Conservation (phyloP, 2,113 vertebrate species). For the Sylvilagus bachmani region DNA sequence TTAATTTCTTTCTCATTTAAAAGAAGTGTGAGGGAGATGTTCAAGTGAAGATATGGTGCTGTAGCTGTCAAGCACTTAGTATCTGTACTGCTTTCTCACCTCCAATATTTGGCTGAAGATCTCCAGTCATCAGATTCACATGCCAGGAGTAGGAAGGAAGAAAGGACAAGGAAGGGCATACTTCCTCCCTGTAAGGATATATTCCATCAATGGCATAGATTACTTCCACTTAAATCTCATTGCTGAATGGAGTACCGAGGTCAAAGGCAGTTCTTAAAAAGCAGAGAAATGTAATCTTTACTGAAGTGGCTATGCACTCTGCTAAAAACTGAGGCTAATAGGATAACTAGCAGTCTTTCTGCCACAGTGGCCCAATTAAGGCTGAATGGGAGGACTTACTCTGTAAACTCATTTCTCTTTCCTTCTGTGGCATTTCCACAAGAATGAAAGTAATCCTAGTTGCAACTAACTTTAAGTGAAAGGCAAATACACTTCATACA, state of each 20-base stretch:
- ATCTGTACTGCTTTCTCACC: not conserved
- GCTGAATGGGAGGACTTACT: not conserved
- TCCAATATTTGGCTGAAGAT: not conserved
- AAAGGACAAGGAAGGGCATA: not conserved
- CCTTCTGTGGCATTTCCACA: not conserved
- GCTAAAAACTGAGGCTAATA: not conserved
- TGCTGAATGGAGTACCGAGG: not conserved
- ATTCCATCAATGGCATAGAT: not conserved
- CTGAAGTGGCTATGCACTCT: not conserved
- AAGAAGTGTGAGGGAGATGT: not conserved
- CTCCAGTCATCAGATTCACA: not conserved
- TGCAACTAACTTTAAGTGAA: not conserved
- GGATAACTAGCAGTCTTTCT: not conserved
- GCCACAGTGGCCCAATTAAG: not conserved
- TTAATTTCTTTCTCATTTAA: not conserved
- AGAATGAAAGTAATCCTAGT: not conserved
- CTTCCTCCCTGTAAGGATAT: not conserved
- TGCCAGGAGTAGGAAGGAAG: not conserved
- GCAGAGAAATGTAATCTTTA: not conserved
- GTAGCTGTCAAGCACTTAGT: not conserved
- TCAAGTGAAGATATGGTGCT: not conserved
- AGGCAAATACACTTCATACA: not conserved
- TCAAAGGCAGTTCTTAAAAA: not conserved
- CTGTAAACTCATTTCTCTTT: not conserved
- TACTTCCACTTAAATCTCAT: not conserved